Evolutionary conservation across 2,113 vertebrate genomes (phyloP), one percentile per base, ranked within the genome.

Genomic region (Campylorhamphus procurvoides): DNA sequence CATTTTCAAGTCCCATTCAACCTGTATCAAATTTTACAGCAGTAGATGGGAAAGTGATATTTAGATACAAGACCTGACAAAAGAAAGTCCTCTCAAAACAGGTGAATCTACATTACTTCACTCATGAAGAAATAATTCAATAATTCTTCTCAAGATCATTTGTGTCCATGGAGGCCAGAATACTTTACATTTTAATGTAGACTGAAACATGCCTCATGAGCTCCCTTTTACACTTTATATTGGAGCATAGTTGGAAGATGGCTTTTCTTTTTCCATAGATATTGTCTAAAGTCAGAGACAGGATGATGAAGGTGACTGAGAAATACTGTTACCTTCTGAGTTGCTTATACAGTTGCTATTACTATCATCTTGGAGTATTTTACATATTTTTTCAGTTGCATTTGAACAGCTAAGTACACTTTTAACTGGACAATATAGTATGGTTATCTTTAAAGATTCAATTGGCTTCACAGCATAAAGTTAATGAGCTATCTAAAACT

Each of bases 401-500:
- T 68, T 29, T 42, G 64, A 31, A 18, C 37, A 88, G 37, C 33
- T 78, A 84, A 95, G 47, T 37, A 82, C 31, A 81, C n/a, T 88
- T 93, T 69, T 82, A 86, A 71, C 77, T 90, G 74, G 20, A 92
- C 29, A 88, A 28, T 72, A 42, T 72, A 77, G 29, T 64, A 33
- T 22, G 3, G 8, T 47, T 89, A 80, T 66, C 64, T 93, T 96
- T 85, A 93, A 96, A 83, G 68, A 90, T 55, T 76, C 64, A 63
- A 6, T 62, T 93, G 83, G 64, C 35, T 95, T 95, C 64, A 73
- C 64, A 91, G 40, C 25, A 35, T 88, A 89, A 11, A 75, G 40
- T 27, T 93, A 96, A 97, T 94, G 79, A 95, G 74, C 40, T 74
- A 88, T 66, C 91, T 95, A 89, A 95, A 89, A 50, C 47, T 37